Evolutionary conservation across 2,888 invertebrate genomes (phyloP).

Genomic region (Lepidochrysops patricia): DNA sequence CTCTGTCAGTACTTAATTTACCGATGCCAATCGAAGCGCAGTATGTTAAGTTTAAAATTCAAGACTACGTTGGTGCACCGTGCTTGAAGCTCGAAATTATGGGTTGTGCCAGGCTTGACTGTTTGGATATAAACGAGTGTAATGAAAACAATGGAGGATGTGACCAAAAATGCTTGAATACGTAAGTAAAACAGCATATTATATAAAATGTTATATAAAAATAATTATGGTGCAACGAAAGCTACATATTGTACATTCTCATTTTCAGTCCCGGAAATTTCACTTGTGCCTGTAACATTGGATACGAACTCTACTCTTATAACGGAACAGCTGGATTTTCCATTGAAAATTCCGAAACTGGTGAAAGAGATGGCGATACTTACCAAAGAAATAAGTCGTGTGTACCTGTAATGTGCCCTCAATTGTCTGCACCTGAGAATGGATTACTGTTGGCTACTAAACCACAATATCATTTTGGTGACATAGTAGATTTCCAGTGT

Average conservation of each 20-base stretch:
- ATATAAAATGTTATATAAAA: neutral
- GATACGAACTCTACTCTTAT: conserved; percentile 89
- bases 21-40: conserved; percentile 94
- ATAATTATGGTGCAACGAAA: neutral
- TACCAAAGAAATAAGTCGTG: conserved; percentile 95
- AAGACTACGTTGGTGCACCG: conserved; percentile 91
- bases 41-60: conserved; percentile 88
- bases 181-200: conserved; percentile 46
- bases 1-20: conserved; percentile 90
- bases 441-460: conserved; percentile 89
- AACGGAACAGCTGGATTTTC: conserved; percentile 93
- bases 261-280: conserved; percentile 84
- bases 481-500: conserved; percentile 92
- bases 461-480: conserved; percentile 89
- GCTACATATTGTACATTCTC: neutral
- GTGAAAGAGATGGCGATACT: conserved; percentile 90
- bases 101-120: conserved; percentile 93
- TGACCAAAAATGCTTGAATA: conserved; percentile 93
- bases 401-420: conserved; percentile 93
- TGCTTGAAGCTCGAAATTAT: conserved; percentile 92
- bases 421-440: conserved; percentile 85
- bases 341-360: conserved; percentile 88
- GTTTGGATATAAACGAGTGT: conserved; percentile 92
- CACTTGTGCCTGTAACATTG: conserved; percentile 91
- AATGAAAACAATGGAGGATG: conserved; percentile 90